Evolutionary conservation across 1,140 invertebrate genomes (phyloP).

Genomic region (Drosophila yakuba): DNA sequence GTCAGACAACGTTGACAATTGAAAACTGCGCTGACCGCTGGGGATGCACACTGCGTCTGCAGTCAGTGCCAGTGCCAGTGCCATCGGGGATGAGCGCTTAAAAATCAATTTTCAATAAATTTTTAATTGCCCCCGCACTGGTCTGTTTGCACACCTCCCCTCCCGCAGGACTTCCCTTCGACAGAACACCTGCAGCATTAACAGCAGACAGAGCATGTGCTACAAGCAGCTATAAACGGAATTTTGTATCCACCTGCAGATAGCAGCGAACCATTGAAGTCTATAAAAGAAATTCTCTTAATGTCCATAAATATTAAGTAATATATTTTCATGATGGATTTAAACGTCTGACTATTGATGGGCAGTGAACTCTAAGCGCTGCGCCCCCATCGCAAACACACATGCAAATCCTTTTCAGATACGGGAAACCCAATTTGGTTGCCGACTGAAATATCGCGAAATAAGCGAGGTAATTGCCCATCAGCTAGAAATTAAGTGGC

Average conservation of each 20-base stretch:
- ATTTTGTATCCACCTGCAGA: constrained; percentile 13
- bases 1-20: constrained; percentile 37
- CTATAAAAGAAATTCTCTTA: too few relatives aligned
- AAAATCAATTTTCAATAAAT: constrained; percentile 62
- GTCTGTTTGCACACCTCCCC: neutral
- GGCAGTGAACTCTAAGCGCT: neutral
- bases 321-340: neutral
- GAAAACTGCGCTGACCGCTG: constrained; percentile 18
- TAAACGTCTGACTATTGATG: too few relatives aligned
- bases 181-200: constrained; percentile 7
- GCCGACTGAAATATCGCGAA: constrained; percentile 26
- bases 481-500: neutral
- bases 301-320: neutral
- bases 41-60: constrained; percentile 21
- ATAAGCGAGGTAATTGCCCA: constrained; percentile 40
- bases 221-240: constrained; percentile 15
- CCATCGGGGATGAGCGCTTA: constrained; percentile 18
- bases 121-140: constrained; percentile 42
- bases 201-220: constrained; percentile 8
- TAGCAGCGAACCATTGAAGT: too few relatives aligned
- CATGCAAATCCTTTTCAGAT: neutral
- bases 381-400: neutral
- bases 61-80: neutral
- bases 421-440: constrained; percentile 10
- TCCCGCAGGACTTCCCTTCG: neutral